Percentiles rank a stretch among this genome's conserved stretches.
Conservation (phyloP, 2,797 vertebrate species). For the Aphelocoma californica region DNA sequence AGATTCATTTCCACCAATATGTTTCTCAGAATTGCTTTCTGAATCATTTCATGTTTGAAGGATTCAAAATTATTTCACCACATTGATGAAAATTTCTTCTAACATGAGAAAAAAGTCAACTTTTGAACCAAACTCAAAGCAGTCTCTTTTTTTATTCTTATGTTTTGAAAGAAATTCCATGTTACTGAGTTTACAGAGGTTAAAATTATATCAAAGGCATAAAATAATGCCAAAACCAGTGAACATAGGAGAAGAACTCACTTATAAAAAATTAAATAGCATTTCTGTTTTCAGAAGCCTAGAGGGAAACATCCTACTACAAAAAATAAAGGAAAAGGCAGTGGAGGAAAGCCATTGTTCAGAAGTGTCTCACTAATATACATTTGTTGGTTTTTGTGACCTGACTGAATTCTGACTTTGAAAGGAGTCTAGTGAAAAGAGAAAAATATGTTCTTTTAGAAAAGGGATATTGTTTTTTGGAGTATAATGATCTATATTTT, state of each 20-base stretch:
- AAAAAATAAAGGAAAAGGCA: not conserved
- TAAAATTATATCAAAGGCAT: not conserved
- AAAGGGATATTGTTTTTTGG: not conserved
- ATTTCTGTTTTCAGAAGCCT: not conserved
- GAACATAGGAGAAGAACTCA: not conserved
- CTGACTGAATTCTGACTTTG: not conserved
- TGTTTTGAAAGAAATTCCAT: not conserved
- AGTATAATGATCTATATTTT: not conserved
- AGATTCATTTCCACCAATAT: not conserved
- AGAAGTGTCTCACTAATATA: not conserved
- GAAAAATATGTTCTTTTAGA: not conserved
- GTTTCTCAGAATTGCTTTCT: not conserved
- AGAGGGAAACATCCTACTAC: not conserved
- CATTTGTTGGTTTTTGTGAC: not conserved
- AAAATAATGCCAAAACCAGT: not conserved
- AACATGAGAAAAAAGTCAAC: not conserved
- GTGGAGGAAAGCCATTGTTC: not conserved
- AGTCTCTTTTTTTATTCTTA: not conserved
- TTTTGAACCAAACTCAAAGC: not conserved
- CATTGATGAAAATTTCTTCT: not conserved
- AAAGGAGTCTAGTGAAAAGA: not conserved
- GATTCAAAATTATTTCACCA: not conserved
- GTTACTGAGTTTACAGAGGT: not conserved
- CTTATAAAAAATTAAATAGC: not conserved
- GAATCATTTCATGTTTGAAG: not conserved